These are phyloP conservation scores for Ivindomyrus marchei DNA, from an alignment of 2,113 vertebrate genomes.

Conservation along the genomic window DNA sequence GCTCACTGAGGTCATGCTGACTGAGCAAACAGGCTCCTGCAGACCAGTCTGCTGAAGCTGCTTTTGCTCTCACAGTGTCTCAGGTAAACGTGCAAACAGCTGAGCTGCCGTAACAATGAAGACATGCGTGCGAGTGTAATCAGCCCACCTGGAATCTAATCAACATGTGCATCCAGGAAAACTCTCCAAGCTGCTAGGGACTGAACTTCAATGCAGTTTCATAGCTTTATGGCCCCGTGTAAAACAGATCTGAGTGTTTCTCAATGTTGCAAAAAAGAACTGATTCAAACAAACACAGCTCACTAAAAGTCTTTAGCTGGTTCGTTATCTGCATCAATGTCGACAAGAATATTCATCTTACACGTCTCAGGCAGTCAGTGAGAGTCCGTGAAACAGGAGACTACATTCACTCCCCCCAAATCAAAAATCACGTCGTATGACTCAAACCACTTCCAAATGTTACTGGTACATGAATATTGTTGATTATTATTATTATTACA, in stretches of 20 bases:
- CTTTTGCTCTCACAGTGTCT: not conserved
- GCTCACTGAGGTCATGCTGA: not conserved
- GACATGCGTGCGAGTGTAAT: not conserved
- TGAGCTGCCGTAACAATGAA: not conserved
- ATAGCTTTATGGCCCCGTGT: not conserved
- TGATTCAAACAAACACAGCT: not conserved
- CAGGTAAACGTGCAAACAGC: not conserved
- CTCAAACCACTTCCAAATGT: not conserved
- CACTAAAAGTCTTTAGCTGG: not conserved
- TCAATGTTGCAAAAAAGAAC: not conserved
- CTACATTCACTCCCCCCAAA: not conserved
- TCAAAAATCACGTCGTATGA: not conserved
- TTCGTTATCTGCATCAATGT: not conserved
- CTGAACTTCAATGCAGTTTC: not conserved
- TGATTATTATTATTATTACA: not conserved
- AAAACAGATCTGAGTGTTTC: not conserved
- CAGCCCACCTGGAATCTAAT: not conserved
- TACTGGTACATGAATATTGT: not conserved
- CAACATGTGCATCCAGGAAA: not conserved
- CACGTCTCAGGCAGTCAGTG: not conserved
- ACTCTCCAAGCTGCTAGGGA: not conserved
- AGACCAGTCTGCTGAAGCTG: not conserved
- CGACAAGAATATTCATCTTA: not conserved
- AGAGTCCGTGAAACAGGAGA: not conserved
- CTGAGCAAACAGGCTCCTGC: not conserved